Evolutionary conservation across 1,140 invertebrate species (phyloP).

Genomic region (Drosophila willistoni): DNA sequence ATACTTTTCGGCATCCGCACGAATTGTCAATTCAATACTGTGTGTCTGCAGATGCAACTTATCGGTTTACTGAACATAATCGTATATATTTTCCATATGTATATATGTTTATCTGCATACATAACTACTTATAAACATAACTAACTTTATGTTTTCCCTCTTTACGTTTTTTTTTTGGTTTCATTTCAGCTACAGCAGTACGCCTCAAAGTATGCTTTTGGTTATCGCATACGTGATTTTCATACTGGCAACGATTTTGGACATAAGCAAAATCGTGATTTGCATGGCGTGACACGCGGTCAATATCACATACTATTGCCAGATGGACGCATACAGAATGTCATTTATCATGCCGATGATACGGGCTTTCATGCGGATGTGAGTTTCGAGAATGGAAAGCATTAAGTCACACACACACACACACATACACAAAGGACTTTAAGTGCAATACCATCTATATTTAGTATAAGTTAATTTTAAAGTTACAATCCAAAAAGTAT

Average conservation of each 20-base stretch:
- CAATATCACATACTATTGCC: conserved; percentile 91
- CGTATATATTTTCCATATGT: background rate
- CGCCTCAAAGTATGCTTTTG: conserved; percentile 89
- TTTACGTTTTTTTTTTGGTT: conserved; percentile 24
- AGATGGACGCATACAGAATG: conserved; percentile 90
- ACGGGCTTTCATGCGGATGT: conserved; percentile 90
- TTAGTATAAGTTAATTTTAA: conserved; percentile 4
- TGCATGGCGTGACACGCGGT: conserved; percentile 87
- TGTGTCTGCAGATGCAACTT: conserved; percentile 37
- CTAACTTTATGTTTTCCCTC: conserved; percentile 34
- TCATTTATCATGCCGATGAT: conserved; percentile 90
- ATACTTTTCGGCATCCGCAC: conserved; percentile 64
- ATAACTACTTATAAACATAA: conserved; percentile 18
- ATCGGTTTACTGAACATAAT: conserved; percentile 52
- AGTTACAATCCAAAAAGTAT: background rate
- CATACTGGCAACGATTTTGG: conserved; percentile 89
- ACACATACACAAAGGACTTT: conserved; percentile 14
- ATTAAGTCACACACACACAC: conserved; percentile 40
- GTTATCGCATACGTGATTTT: conserved; percentile 88
- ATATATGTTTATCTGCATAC: conserved; percentile 4
- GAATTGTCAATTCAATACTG: conserved; percentile 41
- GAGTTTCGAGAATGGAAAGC: conserved; percentile 83
- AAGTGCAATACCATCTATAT: background rate
- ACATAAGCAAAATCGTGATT: conserved; percentile 87
- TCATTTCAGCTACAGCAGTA: conserved; percentile 87